Evolutionary conservation across 2,113 vertebrate genomes (phyloP).

Genomic region (Tenrec ecaudatus): DNA sequence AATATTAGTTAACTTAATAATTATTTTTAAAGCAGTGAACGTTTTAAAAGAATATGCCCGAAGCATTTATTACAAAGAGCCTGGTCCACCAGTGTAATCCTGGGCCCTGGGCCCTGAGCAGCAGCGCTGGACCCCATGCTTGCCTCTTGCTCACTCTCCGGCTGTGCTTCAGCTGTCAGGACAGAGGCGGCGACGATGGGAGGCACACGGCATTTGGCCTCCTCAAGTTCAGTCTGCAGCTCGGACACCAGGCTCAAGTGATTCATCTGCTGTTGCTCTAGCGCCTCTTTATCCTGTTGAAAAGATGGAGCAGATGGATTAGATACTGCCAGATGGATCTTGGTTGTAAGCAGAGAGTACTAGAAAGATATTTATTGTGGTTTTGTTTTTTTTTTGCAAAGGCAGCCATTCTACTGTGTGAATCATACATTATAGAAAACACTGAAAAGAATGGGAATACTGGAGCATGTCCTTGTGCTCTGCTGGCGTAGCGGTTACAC

Average conservation of each 20-base stretch:
- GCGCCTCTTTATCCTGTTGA: constrained; percentile 92
- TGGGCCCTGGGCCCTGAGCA: background rate
- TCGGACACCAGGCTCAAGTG: constrained; percentile 92
- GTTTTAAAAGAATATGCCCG: background rate
- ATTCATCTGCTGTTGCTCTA: constrained; percentile 92
- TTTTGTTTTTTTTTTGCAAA: too few relatives aligned
- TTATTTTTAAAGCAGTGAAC: background rate
- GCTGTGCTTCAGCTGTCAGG: constrained; percentile 85
- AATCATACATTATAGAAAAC: too few relatives aligned
- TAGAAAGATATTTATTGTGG: too few relatives aligned
- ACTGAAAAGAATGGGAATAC: too few relatives aligned
- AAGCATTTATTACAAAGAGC: background rate
- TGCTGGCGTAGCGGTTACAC: too few relatives aligned
- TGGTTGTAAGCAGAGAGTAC: too few relatives aligned
- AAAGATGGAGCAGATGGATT: too few relatives aligned
- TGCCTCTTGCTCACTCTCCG: constrained; percentile 91
- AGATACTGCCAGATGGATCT: too few relatives aligned
- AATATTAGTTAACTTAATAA: background rate
- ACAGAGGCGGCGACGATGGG: constrained; percentile 68
- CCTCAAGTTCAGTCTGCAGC: constrained; percentile 91
- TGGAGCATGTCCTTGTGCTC: too few relatives aligned
- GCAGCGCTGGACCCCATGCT: background rate
- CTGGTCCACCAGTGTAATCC: background rate
- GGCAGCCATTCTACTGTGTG: too few relatives aligned
- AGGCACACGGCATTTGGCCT: constrained; percentile 87